Evolutionary conservation across 2,888 invertebrate genomes (phyloP), one percentile per base, ranked within the genome.

Genomic region (Falcaria lacertinaria): DNA sequence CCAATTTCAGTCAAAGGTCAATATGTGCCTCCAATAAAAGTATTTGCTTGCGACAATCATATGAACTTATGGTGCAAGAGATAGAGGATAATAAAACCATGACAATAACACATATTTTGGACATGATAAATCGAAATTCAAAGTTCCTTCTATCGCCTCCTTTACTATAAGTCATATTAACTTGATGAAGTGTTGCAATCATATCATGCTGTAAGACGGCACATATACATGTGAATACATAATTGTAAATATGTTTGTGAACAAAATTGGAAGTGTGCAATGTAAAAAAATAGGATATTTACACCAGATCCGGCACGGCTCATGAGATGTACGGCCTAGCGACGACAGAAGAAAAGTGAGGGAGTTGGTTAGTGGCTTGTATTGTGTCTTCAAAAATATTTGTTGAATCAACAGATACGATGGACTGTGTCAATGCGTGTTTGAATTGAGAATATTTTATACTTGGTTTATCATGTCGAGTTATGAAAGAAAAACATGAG

Each of bases 261-360:
- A 66, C 62, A 71, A 66, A 67, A 69, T 63, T 74, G 62, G 78
- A 79, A 82, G 75, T 83, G 87, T 87, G 84, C 87, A 83, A 76
- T 79, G 80, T 80, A 85, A 80, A 11, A 28, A 3, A 7, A 77
- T 82, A 81, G 64, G 74, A 94, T 95, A 95, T 94, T 95, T 95
- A 95, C 95, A 93, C 94, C 94, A 90, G 93, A 92, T 92, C 95
- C 95, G 90, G 93, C 93, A 92, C 94, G 94, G 91, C 95, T 95
- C 96, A 96, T 95, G 81, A 95, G 94, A 93, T 95, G 96, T 95
- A 96, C 95, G 90, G 95, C 95, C 96, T 96, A 92, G 90, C 86
- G 74, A 65, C 62, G 71, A 73, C 66, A 71, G 70, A 74, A 68
- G 81, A 74, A n/a, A 82, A 85, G 85, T 84, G 82, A 79, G 69